A percentile compares a stretch with the other conserved stretches of the same genome.
phyloP scores from a whole-genome alignment of 2,113 vertebrate species.

The Semicossyphus pulcher region DNA sequence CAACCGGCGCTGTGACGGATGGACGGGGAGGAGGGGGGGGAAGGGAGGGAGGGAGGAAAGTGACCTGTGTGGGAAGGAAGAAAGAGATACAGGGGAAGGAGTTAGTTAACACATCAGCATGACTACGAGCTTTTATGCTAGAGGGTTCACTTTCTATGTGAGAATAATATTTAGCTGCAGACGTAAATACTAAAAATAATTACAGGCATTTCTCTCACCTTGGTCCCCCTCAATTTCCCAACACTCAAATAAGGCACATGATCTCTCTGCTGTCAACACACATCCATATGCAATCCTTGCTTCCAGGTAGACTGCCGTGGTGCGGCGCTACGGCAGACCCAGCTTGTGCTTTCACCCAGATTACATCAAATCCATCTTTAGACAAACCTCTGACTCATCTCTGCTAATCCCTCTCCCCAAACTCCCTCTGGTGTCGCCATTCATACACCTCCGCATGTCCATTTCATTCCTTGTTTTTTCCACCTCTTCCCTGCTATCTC shows the following conservation, averaged over 20 bases:
- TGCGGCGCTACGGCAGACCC: neutral
- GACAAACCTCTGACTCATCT: constrained; percentile 11
- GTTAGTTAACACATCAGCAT: neutral
- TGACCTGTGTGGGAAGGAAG: constrained; percentile 57
- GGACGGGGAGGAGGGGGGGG: constrained; percentile 33
- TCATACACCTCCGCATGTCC: constrained; percentile 3
- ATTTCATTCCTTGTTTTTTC: constrained; percentile 35
- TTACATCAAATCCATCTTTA: constrained; percentile 13
- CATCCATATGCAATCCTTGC: constrained; percentile 10
- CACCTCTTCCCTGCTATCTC: constrained; percentile 16
- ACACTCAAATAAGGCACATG: constrained; percentile 10
- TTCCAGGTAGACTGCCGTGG: neutral
- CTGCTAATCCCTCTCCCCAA: neutral
- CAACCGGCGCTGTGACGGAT: constrained; percentile 57
- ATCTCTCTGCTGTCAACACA: constrained; percentile 19
- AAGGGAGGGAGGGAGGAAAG: constrained; percentile 47
- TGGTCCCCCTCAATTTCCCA: constrained; percentile 14
- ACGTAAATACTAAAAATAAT: neutral
- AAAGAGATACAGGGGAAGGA: neutral
- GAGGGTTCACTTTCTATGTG: neutral
- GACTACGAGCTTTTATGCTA: neutral
- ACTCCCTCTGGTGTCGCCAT: neutral
- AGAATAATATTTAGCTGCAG: neutral
- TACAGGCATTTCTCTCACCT: constrained; percentile 22
- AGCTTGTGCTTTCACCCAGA: constrained; percentile 1